Evolutionary conservation across 1,140 invertebrate species (phyloP).

Genomic region (Temnothorax curvispinosus): DNA sequence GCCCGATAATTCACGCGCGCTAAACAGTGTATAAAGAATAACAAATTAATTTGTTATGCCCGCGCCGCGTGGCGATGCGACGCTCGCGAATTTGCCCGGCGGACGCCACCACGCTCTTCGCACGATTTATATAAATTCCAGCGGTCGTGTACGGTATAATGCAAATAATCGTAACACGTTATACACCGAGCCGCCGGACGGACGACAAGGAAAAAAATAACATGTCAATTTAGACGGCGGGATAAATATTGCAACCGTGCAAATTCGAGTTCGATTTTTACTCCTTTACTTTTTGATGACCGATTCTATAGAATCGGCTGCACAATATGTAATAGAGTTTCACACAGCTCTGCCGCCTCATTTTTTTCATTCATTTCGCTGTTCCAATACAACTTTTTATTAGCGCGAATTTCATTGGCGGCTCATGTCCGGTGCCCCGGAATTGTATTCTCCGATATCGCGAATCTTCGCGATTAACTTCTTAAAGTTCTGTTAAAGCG

Average conservation of each 20-base stretch:
- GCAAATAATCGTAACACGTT: conserved; percentile 47
- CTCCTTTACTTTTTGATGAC: conserved; percentile 35
- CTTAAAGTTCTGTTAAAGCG: not conserved
- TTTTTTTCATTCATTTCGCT: not conserved
- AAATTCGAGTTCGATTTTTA: conserved; percentile 44
- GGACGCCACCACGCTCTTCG: conserved; percentile 4
- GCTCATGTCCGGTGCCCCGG: not conserved
- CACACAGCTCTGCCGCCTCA: conserved; percentile 18
- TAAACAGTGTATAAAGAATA: conserved; percentile 59
- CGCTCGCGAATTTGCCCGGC: conserved; percentile 26
- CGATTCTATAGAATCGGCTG: conserved; percentile 33
- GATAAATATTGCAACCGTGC: conserved; percentile 48
- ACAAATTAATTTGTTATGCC: conserved; percentile 56
- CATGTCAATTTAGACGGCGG: conserved; percentile 39
- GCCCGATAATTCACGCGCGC: conserved; percentile 70
- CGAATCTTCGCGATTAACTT: not conserved
- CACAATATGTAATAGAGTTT: conserved; percentile 34
- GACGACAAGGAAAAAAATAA: conserved; percentile 18
- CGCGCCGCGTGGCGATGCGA: not conserved
- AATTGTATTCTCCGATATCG: not conserved
- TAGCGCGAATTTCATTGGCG: conserved; percentile 17
- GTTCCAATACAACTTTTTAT: conserved; percentile 36
- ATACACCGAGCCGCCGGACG: not conserved
- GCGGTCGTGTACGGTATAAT: conserved; percentile 38
- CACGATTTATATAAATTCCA: conserved; percentile 47